A percentile compares a stretch with the other conserved stretches of the same genome.
Conservation (phyloP, 1,140 invertebrate genomes). For the Pissodes strobi region DNA sequence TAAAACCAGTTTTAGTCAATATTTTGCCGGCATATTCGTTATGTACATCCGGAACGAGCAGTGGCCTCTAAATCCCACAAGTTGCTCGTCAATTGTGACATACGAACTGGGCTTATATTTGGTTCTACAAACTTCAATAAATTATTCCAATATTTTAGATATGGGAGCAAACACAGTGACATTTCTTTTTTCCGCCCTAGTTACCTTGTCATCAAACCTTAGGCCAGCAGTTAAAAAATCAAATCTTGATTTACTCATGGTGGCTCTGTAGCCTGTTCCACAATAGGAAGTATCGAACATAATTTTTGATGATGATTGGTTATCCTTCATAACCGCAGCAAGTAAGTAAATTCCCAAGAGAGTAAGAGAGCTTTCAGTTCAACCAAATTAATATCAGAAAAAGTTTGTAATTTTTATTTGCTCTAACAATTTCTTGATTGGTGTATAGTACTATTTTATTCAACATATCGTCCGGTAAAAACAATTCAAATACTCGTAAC, state of each 20-base stretch:
- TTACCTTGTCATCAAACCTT: conserved; percentile 2
- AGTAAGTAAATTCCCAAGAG: no score
- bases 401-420: neutral
- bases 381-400: neutral
- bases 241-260: conserved; percentile 3
- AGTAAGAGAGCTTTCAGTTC: neutral
- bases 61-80: conserved; percentile 30
- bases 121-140: conserved; percentile 1
- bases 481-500: neutral
- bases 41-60: conserved; percentile 25
- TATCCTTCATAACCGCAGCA: neutral
- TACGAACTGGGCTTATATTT: neutral
- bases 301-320: no score
- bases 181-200: conserved; percentile 4
- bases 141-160: neutral
- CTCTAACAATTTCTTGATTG: no score
- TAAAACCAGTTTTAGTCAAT: neutral
- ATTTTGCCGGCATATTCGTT: no score
- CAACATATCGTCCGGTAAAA: neutral
- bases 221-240: neutral
- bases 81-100: conserved; percentile 32
- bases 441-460: no score
- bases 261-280: neutral
- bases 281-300: no score
- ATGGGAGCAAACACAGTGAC: conserved; percentile 4